Evolutionary conservation across 92 coral and sea anemone genomes (phyloP), one percentile per base, ranked within the genome.

Genomic region (Scolanthus callimorphus): DNA sequence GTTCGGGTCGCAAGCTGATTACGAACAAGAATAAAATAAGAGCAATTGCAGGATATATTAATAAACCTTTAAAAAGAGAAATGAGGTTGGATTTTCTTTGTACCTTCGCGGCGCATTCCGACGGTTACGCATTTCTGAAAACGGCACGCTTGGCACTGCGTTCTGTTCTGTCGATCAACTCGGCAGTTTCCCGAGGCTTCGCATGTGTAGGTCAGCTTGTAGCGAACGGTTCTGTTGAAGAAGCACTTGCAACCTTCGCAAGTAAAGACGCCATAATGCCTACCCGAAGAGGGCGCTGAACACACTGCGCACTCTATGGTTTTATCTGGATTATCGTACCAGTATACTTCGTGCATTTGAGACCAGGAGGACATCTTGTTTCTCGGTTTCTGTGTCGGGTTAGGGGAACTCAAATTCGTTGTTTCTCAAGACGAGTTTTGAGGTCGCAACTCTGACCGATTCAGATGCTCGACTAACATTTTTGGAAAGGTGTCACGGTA

Each of bases 201-300:
- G 30, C 91, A 85, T 24, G 79, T 77, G 51, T 79, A 85, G 21
- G 71, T 70, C 63, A 85, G 65, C 76, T 85, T 80, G 45, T 79
- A 76, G 15, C 91, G 91, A 25, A 85, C 91, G 17, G 83, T 85
- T 46, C 91, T 74, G 64, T 85, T 85, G 71, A 85, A 84, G 49
- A 85, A 85, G 10, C 91, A 76, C 39, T 85, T 85, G 44, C 91
- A 85, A 3, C 91, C 91, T 59, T 79, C 91, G 29, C 91, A 85
- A 0, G 91, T 79, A 26, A 79, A 69, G 22, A 80, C 91, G 1
- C 91, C 91, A n/a, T 85, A 85, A 29, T 85, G 91, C 25, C 85
- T 44, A 0, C 91, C 91, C 4, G 91, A 79, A 12, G 86, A 85
- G 4, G 73, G 85, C 38, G 85, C 86, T 21, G 68, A 73, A 20